These are phyloP conservation scores for Numenius arquata DNA, from an alignment of 2,113 vertebrate genomes.

Conservation along the genomic window DNA sequence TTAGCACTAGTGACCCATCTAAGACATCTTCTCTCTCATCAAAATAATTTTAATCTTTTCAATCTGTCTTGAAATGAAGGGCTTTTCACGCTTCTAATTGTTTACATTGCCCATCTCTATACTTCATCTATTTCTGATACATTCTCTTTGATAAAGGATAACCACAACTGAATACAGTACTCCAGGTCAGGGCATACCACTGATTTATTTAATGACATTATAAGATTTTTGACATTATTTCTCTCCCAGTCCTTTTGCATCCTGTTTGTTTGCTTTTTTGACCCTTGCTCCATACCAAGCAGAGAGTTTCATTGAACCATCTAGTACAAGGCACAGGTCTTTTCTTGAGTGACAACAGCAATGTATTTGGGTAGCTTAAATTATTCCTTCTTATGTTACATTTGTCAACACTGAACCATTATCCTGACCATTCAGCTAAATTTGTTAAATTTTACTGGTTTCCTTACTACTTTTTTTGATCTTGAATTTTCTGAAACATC, in stretches of 20 bases:
- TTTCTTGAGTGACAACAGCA: neutral
- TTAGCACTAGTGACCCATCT: neutral
- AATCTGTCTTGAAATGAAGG: neutral
- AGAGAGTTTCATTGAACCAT: neutral
- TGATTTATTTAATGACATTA: constrained; percentile 36
- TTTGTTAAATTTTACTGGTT: neutral
- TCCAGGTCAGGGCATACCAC: neutral
- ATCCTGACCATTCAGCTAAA: neutral
- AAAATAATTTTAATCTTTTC: neutral
- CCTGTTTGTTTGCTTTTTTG: constrained; percentile 2
- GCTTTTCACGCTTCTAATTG: neutral
- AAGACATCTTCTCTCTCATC: neutral
- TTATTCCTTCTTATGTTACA: neutral
- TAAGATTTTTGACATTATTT: constrained; percentile 32
- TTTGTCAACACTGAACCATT: constrained; percentile 9
- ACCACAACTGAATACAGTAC: neutral
- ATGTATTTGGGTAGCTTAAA: neutral
- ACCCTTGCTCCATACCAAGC: neutral
- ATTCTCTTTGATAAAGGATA: neutral
- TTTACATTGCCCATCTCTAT: neutral
- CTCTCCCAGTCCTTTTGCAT: neutral
- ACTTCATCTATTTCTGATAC: neutral
- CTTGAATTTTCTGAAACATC: neutral
- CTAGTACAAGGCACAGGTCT: neutral
- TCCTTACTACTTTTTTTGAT: neutral